phyloP scores from a whole-genome alignment of 2,888 invertebrate genomes.

The Cephus nigrinus region DNA sequence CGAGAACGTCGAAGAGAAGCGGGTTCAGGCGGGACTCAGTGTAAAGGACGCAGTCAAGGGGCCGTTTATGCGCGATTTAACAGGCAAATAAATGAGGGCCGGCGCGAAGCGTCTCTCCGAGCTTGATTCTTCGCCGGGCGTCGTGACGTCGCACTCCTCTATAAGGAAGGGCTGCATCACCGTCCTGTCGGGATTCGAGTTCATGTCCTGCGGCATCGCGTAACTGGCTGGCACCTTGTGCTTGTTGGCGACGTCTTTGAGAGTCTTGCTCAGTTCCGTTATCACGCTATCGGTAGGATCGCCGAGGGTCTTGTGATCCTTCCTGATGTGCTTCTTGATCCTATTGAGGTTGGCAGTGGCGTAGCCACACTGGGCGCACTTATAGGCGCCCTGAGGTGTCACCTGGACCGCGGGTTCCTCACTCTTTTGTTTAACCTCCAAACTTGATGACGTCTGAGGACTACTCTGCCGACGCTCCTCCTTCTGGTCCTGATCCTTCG shows the following conservation, averaged over 20 bases:
- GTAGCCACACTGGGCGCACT: conserved; percentile 61
- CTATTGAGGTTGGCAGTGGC: conserved; percentile 60
- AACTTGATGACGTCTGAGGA: conserved; percentile 67
- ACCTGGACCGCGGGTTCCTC: conserved; percentile 67
- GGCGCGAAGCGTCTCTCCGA: conserved; percentile 79
- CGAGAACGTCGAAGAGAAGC: not conserved
- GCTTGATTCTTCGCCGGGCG: conserved; percentile 45
- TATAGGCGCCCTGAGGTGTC: conserved; percentile 60
- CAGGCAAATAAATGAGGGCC: conserved; percentile 93
- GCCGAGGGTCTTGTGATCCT: conserved; percentile 64
- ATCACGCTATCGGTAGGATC: conserved; percentile 64
- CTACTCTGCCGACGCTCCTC: conserved; percentile 62
- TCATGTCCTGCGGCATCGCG: conserved; percentile 72
- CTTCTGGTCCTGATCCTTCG: conserved; percentile 54
- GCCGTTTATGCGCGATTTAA: conserved; percentile 86
- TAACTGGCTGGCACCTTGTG: conserved; percentile 74
- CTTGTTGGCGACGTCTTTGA: conserved; percentile 70
- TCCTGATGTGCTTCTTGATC: conserved; percentile 67
- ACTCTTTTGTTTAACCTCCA: conserved; percentile 68
- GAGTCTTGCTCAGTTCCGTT: conserved; percentile 66
- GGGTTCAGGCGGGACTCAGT: conserved; percentile 87
- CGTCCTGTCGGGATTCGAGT: conserved; percentile 69
- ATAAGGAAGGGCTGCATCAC: conserved; percentile 95
- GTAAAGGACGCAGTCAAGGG: conserved; percentile 92
- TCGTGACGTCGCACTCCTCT: conserved; percentile 73